phyloP scores from a whole-genome alignment of 2,113 vertebrate species.

The Emydocephalus ijimae region DNA sequence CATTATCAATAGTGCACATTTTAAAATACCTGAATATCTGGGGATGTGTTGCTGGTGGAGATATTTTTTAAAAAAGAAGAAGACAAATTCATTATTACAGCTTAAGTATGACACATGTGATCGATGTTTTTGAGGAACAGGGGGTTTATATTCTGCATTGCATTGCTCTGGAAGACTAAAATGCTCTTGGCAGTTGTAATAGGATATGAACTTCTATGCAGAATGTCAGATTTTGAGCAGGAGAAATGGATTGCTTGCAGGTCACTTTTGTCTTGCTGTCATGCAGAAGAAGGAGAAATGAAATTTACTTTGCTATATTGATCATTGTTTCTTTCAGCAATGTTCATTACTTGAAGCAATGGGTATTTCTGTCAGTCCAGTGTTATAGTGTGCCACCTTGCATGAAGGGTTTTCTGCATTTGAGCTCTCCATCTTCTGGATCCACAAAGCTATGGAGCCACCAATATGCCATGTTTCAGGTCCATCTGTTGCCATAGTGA shows the following conservation, averaged over 20 bases:
- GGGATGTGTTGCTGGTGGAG: neutral
- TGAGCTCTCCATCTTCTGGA: neutral
- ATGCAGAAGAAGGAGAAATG: neutral
- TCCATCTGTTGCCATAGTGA: neutral
- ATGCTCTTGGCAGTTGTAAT: neutral
- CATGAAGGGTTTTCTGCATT: neutral
- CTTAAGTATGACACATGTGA: neutral
- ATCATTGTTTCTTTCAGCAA: neutral
- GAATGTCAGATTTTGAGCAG: constrained; percentile 8
- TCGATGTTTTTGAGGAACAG: neutral
- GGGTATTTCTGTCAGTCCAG: neutral
- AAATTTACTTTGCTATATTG: neutral
- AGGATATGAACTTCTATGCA: neutral
- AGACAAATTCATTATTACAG: neutral
- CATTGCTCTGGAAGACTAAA: neutral
- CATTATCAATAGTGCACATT: neutral
- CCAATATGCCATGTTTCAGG: neutral
- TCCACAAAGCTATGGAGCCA: neutral
- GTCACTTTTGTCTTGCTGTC: neutral
- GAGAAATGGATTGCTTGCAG: accelerated
- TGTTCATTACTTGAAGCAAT: neutral
- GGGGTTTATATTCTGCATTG: neutral
- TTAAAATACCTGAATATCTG: neutral
- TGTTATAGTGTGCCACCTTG: neutral
- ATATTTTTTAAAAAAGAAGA: neutral